Base-by-base conservation (phyloP, 2,888 invertebrate species). In the Morpho achilles region DNA sequence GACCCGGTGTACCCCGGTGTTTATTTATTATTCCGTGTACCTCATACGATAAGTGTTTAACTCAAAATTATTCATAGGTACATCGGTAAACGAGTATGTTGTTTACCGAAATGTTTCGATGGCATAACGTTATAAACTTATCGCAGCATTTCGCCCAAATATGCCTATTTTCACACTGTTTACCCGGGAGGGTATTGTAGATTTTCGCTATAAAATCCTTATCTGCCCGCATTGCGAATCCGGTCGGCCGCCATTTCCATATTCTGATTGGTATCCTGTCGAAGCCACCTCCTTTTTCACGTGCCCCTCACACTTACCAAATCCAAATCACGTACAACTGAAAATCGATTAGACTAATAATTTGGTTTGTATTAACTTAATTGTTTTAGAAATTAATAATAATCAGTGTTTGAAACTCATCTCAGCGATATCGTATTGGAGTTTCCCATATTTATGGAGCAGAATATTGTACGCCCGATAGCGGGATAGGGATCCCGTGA, bases 161-260 rank as follows among this genome's bases (percentile, higher is more conserved):
- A 61, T 63, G 59, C 61, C 64, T 60, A 72, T 73, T 71, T 69
- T 69, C 74, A 69, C 72, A 62, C 68, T 75, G 75, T 77, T 79
- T 77, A 73, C 74, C 71, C 70, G 73, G 64, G 68, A 68, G 71
- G 69, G 69, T 70, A 73, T 75, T 75, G 73, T 71, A 69, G 68
- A 70, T 74, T 75, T 77, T 76, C 67, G 74, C 82, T 75, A 81
- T 84, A 84, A 85, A 84, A 80, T 76, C 78, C 84, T 86, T 87
- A 87, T 87, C 88, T 80, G 68, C 77, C 83, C 80, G 82, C 82
- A 84, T 80, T 84, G 79, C 77, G 84, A 83, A 82, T 82, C 79
- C 79, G 80, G 79, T 72, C 70, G 72, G 69, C 71, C 69, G 69
- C 78, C 80, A 82, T 86, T 87, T 80, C 81, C 86, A 85, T 84